Evolutionary conservation across 2,797 vertebrate genomes (phyloP).

Genomic region (Ctenosaura bakeri): DNA sequence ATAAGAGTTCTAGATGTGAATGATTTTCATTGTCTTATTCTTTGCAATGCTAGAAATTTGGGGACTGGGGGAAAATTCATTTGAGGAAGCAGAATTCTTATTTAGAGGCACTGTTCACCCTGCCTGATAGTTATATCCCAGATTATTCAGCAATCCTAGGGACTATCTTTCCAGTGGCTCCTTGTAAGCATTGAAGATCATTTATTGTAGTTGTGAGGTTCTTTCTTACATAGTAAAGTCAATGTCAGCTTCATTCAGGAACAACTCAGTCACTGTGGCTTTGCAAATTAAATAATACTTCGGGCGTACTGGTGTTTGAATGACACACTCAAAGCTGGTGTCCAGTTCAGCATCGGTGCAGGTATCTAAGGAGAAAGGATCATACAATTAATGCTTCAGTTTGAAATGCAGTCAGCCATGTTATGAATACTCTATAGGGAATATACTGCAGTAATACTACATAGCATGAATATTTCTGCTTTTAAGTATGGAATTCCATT

Average conservation of each 20-base stretch:
- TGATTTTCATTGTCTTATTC: no score
- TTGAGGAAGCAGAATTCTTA: no score
- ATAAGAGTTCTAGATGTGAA: no score
- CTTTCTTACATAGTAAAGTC: constrained; percentile 75
- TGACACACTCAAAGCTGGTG: constrained; percentile 75
- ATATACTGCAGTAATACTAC: neutral
- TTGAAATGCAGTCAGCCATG: neutral
- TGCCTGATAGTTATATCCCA: no score
- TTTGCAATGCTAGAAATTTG: no score
- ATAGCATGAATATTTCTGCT: neutral
- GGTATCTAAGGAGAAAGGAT: constrained; percentile 70
- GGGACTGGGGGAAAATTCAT: no score
- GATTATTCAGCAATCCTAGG: no score
- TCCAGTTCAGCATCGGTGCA: constrained; percentile 77
- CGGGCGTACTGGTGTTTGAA: constrained; percentile 68
- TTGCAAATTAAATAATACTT: constrained; percentile 73
- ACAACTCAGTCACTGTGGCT: constrained; percentile 62
- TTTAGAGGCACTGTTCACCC: no score
- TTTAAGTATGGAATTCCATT: neutral
- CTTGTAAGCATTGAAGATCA: neutral
- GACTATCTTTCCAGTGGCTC: neutral
- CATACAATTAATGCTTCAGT: neutral
- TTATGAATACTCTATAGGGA: constrained; percentile 26
- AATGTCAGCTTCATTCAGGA: constrained; percentile 70
- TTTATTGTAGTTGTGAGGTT: neutral